Evolutionary conservation across 2,797 vertebrate genomes (phyloP).

Genomic region (Amblyraja radiata): DNA sequence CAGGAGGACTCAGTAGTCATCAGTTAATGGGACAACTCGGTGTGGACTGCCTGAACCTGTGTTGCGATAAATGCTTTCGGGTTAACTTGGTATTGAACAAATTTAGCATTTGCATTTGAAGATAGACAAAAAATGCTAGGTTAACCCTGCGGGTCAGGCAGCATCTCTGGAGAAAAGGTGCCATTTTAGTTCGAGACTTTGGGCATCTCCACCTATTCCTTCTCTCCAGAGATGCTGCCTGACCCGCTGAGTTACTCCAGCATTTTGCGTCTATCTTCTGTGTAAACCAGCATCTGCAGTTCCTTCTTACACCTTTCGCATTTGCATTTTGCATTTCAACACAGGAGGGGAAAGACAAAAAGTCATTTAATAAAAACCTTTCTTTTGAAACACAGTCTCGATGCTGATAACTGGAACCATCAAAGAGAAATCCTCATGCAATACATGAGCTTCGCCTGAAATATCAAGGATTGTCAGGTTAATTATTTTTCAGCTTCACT

Average conservation of each 20-base stretch:
- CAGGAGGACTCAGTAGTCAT: neutral
- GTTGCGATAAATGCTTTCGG: no score
- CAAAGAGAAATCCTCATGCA: neutral
- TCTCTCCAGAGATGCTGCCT: neutral
- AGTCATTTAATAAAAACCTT: neutral
- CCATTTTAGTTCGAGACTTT: no score
- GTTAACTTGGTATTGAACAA: no score
- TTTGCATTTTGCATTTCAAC: neutral
- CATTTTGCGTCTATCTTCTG: no score
- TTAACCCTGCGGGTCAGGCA: no score
- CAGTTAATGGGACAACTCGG: neutral
- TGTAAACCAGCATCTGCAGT: no score
- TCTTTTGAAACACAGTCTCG: neutral
- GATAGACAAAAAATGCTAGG: no score
- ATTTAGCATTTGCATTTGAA: no score
- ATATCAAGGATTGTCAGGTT: constrained; percentile 3
- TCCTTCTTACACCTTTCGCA: no score
- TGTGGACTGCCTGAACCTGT: neutral
- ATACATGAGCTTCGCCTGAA: neutral
- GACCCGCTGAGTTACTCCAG: neutral
- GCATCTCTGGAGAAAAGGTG: no score
- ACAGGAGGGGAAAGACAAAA: neutral
- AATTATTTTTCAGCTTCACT: constrained; percentile 25
- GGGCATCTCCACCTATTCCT: no score
- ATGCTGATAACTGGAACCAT: neutral